Base-by-base conservation (phyloP, 1,140 invertebrate species). In the Drosophila kikkawai region DNA sequence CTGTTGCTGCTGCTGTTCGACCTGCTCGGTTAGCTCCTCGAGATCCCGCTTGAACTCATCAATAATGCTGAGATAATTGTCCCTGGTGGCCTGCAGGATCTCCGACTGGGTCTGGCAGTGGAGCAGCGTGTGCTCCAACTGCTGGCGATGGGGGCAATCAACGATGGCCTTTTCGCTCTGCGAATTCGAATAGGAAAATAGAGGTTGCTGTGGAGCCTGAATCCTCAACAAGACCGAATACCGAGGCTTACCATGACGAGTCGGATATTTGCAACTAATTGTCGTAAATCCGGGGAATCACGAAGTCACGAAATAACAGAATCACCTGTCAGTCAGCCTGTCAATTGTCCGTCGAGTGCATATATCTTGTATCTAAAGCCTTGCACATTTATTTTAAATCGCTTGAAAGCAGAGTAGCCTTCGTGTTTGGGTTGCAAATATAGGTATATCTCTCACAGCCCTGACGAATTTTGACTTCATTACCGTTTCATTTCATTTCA, bases 401-500 rank as follows among this genome's bases (percentile, higher is more conserved):
- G 67, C 50, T 41, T 37, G 22, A 17, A 17, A 48, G 44, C 58
- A 36, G 36, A 17, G 26, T 37, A 53, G 59, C 66, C 79, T 69
- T 86, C 84, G 83, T 83, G 79, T 11, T 60, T 53, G 50, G 45
- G 34, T 42, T 57, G 11, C 55, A 48, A 67, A 19, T 44, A 36
- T 17, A 32, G 17, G 45, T n/a, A 82, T 76, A 80, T 79, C 70
- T 37, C 26, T 42, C 75, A 67, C 66, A 75, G 69, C 53, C 48
- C 69, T 70, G 48, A 61, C 65, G 76, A 83, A 88, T 78, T 86
- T 88, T 50, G 71, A 57, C 79, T 91, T 91, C 76, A 90, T 90
- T 90, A 90, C 79, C 81, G 77, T 78, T 86, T 82, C 86, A 80
- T 91, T 90, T 80, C 80, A 74, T 71, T 91, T 91, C 83, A 91